Percentiles rank a stretch among this genome's conserved stretches.
Conservation (phyloP, 2,888 invertebrate species). For the Thumatha senex region DNA sequence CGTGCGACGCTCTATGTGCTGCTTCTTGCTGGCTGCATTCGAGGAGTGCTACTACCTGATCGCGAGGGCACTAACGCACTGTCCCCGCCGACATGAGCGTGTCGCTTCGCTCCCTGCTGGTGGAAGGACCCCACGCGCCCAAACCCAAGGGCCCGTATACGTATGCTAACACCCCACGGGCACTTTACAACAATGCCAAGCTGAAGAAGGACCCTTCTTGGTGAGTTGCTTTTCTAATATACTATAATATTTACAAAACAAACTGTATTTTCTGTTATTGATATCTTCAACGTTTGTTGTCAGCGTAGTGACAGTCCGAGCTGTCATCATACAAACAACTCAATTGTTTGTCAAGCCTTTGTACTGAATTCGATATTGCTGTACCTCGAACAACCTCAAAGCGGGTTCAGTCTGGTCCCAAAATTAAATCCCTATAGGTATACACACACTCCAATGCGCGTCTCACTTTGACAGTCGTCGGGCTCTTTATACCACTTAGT, state of each 20-base stretch:
- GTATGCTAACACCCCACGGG: slow-evolving; percentile 85
- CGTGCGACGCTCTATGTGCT: slow-evolving; percentile 54
- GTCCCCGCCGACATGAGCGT: slow-evolving; percentile 55
- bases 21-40: slow-evolving; percentile 52
- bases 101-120: slow-evolving; percentile 67
- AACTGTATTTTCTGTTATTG: background rate
- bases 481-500: no score
- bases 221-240: slow-evolving; percentile 44
- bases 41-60: slow-evolving; percentile 54
- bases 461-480: no score
- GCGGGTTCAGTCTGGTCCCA: no score
- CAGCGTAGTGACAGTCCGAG: background rate
- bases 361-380: no score
- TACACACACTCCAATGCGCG: no score
- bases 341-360: background rate
- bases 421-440: no score
- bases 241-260: background rate
- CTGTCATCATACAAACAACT: background rate
- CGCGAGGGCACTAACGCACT: slow-evolving; percentile 25
- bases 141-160: slow-evolving; percentile 77
- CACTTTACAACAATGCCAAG: slow-evolving; percentile 83
- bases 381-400: no score
- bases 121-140: slow-evolving; percentile 66
- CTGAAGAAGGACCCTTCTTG: slow-evolving; percentile 73
- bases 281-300: background rate